Evolutionary conservation across 2,888 invertebrate species (phyloP), one percentile per base, ranked within the genome.

Genomic region (Drosophila multiciliata): DNA sequence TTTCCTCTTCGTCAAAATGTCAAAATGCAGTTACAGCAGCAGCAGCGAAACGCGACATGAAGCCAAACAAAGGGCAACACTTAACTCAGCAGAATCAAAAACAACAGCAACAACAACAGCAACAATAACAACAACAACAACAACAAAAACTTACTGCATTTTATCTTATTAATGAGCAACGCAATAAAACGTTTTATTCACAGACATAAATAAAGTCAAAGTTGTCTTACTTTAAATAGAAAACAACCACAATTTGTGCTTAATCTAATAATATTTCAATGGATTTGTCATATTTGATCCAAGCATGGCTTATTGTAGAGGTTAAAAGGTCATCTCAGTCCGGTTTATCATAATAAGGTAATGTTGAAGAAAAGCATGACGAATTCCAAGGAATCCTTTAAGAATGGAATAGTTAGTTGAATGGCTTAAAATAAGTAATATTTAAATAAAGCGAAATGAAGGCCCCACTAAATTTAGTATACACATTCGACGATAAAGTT

Each of bases 1-100:
- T 92, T 93, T 93, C 93, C 93, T 93, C 90, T 91, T 91, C 90
- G 91, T 92, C 92, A 91, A 91, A 92, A 92, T 91, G 92, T 92
- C 91, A 92, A 92, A 92, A 91, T 91, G 87, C 88, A 84, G 63
- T 77, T 62, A 58, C 72, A 62, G 33, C 58, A 74, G 57, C 73
- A 60, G 65, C 76, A 68, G 7, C 63, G 55, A 63, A 70, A 66
- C 70, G 72, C 82, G 66, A 77, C 85, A 82, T 69, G 80, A 67
- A 80, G 63, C 80, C 80, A 85, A 83, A 85, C 77, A 78, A 85
- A 75, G 69, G 78, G 82, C 68, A 80, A 57, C 69, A 79, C 50
- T 55, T 73, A 55, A 62, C 62, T 55, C 45, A 36, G 7, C 70
- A 61, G 36, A 29, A 57, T 45, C 58, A 65, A 67, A 49, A 52